Evolutionary conservation across 2,113 vertebrate species (phyloP).

Genomic region (Pluvialis apricaria): DNA sequence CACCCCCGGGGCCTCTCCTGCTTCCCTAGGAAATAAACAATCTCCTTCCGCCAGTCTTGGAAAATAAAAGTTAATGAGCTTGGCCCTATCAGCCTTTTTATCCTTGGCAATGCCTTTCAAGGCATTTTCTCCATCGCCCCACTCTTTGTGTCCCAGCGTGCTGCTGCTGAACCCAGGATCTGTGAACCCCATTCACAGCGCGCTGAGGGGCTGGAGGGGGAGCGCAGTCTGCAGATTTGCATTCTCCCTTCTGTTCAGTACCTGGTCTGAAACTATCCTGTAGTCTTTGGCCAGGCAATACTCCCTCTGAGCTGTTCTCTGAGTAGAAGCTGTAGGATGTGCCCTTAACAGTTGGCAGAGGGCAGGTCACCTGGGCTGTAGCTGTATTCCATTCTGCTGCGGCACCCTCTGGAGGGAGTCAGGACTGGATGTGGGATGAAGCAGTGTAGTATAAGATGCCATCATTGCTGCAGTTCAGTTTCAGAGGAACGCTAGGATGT

Average conservation of each 20-base stretch:
- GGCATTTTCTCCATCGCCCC: neutral
- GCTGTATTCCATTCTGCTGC: neutral
- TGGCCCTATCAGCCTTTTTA: neutral
- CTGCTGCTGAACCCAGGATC: no score
- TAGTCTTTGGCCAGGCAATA: accelerated
- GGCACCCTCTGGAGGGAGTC: neutral
- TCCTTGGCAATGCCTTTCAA: neutral
- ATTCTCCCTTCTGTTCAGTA: neutral
- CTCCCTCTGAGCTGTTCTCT: neutral
- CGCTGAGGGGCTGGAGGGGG: neutral
- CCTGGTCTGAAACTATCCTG: neutral
- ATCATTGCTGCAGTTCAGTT: accelerated
- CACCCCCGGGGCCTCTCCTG: neutral
- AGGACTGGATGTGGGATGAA: neutral
- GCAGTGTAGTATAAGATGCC: neutral
- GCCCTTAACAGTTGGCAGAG: neutral
- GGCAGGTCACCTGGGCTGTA: neutral
- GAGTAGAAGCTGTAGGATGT: neutral
- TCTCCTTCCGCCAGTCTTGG: neutral
- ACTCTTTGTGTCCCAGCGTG: neutral
- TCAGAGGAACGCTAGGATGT: neutral
- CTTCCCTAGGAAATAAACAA: neutral
- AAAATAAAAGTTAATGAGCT: neutral
- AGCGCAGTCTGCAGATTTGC: no score
- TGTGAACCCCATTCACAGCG: neutral